Conservation (phyloP, 2,888 invertebrate species). For the Phyto melanocephala region DNA sequence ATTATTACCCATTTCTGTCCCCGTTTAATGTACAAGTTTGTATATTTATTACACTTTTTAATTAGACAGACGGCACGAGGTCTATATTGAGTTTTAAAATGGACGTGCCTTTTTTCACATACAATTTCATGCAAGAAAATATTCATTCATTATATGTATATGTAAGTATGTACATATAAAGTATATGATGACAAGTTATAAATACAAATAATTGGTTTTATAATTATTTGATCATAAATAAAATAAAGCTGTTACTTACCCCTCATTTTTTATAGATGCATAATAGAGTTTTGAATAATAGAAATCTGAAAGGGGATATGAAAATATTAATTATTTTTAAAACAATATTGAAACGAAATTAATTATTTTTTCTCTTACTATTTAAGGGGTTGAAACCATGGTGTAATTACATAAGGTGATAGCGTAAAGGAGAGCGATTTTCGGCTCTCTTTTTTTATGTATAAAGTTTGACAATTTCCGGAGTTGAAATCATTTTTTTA, state of each 20-base stretch:
- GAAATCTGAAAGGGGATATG: background rate
- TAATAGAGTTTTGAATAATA: background rate
- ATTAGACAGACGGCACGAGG: slow-evolving; percentile 57
- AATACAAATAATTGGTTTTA: slow-evolving; percentile 13
- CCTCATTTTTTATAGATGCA: background rate
- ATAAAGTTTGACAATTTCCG: too few species aligned
- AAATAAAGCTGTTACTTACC: slow-evolving; percentile 6
- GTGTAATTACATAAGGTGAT: too few species aligned
- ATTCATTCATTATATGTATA: too few species aligned
- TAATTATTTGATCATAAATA: background rate
- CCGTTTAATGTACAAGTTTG: background rate
- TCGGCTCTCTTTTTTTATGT: too few species aligned
- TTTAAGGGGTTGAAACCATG: too few species aligned
- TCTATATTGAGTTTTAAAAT: slow-evolving; percentile 26
- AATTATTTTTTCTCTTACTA: background rate
- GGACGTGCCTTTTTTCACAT: slow-evolving; percentile 49
- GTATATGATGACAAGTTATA: background rate
- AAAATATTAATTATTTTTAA: background rate
- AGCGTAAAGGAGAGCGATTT: too few species aligned
- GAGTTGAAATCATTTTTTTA: too few species aligned
- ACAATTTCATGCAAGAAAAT: background rate
- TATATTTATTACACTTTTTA: slow-evolving; percentile 38
- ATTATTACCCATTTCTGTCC: background rate
- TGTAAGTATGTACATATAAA: too few species aligned
- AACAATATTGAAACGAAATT: background rate